Base-by-base conservation (phyloP, 1,140 invertebrate species). In the Drosophila guanche region DNA sequence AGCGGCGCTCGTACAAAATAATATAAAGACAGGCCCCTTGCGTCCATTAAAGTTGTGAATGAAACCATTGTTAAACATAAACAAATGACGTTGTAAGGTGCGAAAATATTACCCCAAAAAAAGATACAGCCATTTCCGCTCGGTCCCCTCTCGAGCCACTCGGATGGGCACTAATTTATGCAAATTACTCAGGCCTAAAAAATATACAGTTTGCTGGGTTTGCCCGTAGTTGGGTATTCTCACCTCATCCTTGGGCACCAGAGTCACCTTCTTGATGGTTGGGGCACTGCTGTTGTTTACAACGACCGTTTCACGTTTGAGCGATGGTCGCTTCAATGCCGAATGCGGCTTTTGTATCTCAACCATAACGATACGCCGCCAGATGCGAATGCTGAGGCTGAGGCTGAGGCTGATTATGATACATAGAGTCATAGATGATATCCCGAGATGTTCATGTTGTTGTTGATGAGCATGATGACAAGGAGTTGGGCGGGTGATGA, bases 261-360 rank as follows among this genome's bases (percentile, higher is more conserved):
- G 68, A 47, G 90, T 91, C 51, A 91, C 90, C 71, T 91, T 91
- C 27, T 91, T 91, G 55, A 91, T 86, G 78, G 79, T 79, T 14
- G 90, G 89, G 25, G 90, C 85, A 77, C 84, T 91, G 79, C 84
- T 91, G 79, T 90, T 90, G 69, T 90, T 91, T 58, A 90, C 89
- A 58, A 91, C 90, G 40, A 91, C 90, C 53, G 90, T 91, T 80
- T 91, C 90, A 55, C 90, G 81, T 48, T 91, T 91, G n/a, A 89
- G 48, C 71, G 90, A 90, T 68, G 90, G 88, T 42, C 84, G 57
- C 73, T 91, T 91, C 8, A 91, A 57, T 1, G 86, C 90, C 76
- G 90, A 89, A 62, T 89, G 89, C 27, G 86, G 90, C 76, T 91
- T 91, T 78, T 90, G 90, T 89, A 91, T 91, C 75, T 91, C 90